Percentiles rank a stretch among this genome's conserved stretches.
These are phyloP conservation scores for Calyptomena viridis DNA, from an alignment of 2,113 vertebrate genomes.

Conservation along the genomic window DNA sequence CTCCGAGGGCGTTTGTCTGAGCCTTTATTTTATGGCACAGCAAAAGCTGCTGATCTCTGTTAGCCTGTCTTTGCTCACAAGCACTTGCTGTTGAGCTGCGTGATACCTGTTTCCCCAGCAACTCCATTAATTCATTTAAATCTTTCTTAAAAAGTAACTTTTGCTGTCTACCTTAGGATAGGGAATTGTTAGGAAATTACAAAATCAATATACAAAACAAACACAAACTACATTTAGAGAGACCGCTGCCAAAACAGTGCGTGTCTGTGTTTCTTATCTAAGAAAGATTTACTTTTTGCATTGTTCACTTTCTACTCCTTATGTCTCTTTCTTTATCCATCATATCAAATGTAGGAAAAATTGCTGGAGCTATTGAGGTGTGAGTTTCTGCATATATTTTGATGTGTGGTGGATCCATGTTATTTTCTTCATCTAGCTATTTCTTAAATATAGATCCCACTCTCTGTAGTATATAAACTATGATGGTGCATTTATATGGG, in stretches of 20 bases:
- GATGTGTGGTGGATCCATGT: neutral
- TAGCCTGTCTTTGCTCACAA: neutral
- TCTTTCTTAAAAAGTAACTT: constrained; percentile 40
- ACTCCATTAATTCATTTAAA: constrained; percentile 25
- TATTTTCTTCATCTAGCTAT: neutral
- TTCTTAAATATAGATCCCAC: neutral
- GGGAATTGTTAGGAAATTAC: constrained; percentile 26
- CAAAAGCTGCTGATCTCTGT: neutral
- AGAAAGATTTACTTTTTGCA: neutral
- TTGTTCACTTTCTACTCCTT: neutral
- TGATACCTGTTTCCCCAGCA: constrained; percentile 9
- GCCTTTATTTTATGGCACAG: constrained; percentile 5
- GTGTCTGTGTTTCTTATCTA: neutral
- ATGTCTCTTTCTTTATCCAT: neutral
- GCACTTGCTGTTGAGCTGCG: neutral
- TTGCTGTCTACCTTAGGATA: neutral
- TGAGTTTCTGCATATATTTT: neutral
- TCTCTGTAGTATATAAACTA: neutral
- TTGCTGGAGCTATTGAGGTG: neutral
- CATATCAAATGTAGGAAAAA: neutral
- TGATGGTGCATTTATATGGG: neutral
- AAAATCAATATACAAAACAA: constrained; percentile 54
- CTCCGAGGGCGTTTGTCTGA: constrained; percentile 17
- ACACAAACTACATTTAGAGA: constrained; percentile 10
- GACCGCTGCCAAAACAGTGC: neutral